Base-by-base conservation (phyloP, 1,140 invertebrate genomes). In the Acromyrmex charruanus region DNA sequence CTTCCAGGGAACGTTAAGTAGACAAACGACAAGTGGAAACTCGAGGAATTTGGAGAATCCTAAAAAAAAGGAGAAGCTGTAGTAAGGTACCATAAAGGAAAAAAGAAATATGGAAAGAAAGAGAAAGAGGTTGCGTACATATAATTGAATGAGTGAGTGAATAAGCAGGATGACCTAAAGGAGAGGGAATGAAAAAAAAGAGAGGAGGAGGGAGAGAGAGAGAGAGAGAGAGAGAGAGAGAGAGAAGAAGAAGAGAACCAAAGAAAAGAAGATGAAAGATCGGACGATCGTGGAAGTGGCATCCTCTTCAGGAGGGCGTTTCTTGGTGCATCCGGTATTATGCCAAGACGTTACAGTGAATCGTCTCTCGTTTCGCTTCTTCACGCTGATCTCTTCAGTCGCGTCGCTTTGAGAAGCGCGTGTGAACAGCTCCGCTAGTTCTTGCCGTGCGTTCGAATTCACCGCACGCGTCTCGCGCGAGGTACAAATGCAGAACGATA, bases 401-500 rank as follows among this genome's bases (percentile, higher is more conserved):
- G 25, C 18, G 39, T 58, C 14, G 12, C 69, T 14, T 25, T 3
- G 69, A 59, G 25, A 10, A 39, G 18, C 59, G 58, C 39, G 58
- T 58, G 18, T 66, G 77, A 61, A 53, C 31, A 21, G 21, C 88
- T 7, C 39, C 7, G 2, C 39, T 44, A 44, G 39, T 90, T 28
- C 66, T 18, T 84, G 66, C 25, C 63, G 77, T 71, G 71, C 86
- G 77, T 77, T 65, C 77, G 65, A 6, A 55, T 81, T 81, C 74
- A 59, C 10, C 81, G 77, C 53, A 59, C 59, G 25, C 18, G 25
- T 14, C 3, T 35, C 44, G 18, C 25, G 31, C 16, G 6, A 68
- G 2, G n/a, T 68, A 18, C 6, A 4, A 68, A 49, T 55, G 9
- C 4, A 12, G 14, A 51, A 7, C 9, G 31, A 14, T 69, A 68